These are phyloP conservation scores for Vulpes lagopus DNA, from an alignment of 2,113 vertebrate genomes.

Conservation along the genomic window DNA sequence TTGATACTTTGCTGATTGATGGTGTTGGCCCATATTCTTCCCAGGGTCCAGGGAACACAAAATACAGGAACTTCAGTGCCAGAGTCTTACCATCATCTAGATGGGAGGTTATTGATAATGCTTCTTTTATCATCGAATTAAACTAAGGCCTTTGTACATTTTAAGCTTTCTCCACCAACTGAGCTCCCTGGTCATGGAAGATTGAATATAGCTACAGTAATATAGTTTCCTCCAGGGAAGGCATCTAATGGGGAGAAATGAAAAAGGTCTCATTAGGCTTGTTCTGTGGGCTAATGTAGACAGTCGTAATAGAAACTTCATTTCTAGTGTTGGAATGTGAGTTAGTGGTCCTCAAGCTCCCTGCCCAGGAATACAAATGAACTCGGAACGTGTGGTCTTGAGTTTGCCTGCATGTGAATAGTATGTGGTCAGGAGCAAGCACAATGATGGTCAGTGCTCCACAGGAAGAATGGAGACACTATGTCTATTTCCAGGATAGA, in stretches of 20 bases:
- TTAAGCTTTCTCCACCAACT: neutral
- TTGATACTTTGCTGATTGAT: neutral
- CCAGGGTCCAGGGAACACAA: neutral
- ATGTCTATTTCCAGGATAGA: neutral
- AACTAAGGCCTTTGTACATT: neutral
- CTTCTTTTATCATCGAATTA: neutral
- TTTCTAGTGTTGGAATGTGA: neutral
- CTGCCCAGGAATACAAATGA: neutral
- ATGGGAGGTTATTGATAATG: neutral
- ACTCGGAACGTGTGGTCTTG: neutral
- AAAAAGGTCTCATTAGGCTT: neutral
- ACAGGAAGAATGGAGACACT: accelerated
- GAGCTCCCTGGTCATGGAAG: neutral
- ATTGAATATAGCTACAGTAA: neutral
- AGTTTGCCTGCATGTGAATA: neutral
- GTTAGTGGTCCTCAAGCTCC: neutral
- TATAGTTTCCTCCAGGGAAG: neutral
- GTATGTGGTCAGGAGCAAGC: neutral
- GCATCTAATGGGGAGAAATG: neutral
- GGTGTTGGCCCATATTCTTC: neutral
- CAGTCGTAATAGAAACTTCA: neutral
- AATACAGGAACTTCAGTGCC: neutral
- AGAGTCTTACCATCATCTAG: neutral
- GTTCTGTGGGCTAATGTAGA: neutral
- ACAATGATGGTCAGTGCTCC: neutral